phyloP scores from a whole-genome alignment of 2,888 invertebrate species.

The Elysia crispata region DNA sequence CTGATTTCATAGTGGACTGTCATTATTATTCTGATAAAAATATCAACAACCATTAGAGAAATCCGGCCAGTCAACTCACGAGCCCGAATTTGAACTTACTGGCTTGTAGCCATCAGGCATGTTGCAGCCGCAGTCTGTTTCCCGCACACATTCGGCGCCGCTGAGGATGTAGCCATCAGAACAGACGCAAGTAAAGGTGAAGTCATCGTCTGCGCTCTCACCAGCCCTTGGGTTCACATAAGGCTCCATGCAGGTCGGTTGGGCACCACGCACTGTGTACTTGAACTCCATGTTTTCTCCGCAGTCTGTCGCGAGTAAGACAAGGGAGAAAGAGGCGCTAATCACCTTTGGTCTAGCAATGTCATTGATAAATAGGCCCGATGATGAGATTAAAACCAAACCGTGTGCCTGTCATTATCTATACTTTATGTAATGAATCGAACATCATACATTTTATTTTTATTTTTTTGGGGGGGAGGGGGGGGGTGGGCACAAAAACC shows the following conservation, averaged over 20 bases:
- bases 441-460: too few relatives aligned
- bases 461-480: too few relatives aligned
- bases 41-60: too few relatives aligned
- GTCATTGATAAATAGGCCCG: neutral
- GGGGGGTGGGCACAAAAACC: too few relatives aligned
- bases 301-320: constrained; percentile 17
- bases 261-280: neutral
- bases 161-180: constrained; percentile 10
- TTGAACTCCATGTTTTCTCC: constrained; percentile 26
- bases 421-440: too few relatives aligned
- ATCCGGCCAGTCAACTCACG: neutral
- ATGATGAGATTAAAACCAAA: too few relatives aligned
- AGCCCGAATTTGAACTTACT: neutral
- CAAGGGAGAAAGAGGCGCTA: neutral
- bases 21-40: too few relatives aligned
- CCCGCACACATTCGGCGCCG: constrained; percentile 10
- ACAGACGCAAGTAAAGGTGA: constrained; percentile 25
- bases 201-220: neutral
- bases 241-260: constrained; percentile 27
- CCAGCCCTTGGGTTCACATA: too few relatives aligned
- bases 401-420: too few relatives aligned
- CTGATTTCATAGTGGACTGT: too few relatives aligned
- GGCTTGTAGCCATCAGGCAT: neutral
- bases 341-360: neutral
- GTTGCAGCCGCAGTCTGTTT: constrained; percentile 27